These are phyloP conservation scores for Teleopsis dalmanni DNA, from an alignment of 1,140 invertebrate genomes.

Conservation along the genomic window DNA sequence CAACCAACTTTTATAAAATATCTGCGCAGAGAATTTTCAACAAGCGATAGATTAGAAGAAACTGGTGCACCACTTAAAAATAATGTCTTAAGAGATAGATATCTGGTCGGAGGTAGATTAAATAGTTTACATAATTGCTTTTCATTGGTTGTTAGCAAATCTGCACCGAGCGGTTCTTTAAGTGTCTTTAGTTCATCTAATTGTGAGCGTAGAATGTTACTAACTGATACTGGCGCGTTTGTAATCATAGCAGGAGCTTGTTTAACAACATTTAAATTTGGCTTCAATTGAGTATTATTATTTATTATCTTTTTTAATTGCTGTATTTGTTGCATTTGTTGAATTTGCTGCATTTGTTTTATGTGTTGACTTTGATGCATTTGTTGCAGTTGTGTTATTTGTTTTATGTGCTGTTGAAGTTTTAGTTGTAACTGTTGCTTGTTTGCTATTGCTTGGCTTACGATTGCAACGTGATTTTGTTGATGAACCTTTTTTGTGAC, in stretches of 20 bases:
- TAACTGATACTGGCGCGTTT: conserved; percentile 18
- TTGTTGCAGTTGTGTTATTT: conserved; percentile 12
- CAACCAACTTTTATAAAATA: conserved; percentile 44
- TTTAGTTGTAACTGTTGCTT: conserved; percentile 11
- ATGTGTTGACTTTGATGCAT: conserved; percentile 13
- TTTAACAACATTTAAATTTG: too few species aligned
- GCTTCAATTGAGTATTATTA: conserved; percentile 11
- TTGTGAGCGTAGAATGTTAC: conserved; percentile 32
- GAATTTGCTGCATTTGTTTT: conserved; percentile 21
- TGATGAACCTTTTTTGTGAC: not conserved
- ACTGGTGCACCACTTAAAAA: conserved; percentile 42
- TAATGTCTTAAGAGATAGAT: conserved; percentile 51
- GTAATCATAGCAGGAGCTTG: conserved; percentile 15
- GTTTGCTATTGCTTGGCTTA: conserved; percentile 6
- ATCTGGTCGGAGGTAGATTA: conserved; percentile 50
- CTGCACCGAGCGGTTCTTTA: conserved; percentile 30
- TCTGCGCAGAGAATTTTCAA: conserved; percentile 38
- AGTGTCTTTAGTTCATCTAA: conserved; percentile 34
- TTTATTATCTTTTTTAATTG: conserved; percentile 6
- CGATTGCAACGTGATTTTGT: conserved; percentile 5
- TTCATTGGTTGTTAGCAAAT: conserved; percentile 45
- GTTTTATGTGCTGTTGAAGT: conserved; percentile 19
- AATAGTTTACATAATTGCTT: conserved; percentile 48
- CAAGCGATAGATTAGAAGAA: conserved; percentile 23
- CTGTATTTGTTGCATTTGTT: conserved; percentile 9